phyloP scores from a whole-genome alignment of 2,113 vertebrate species.

The Corythoichthys intestinalis region DNA sequence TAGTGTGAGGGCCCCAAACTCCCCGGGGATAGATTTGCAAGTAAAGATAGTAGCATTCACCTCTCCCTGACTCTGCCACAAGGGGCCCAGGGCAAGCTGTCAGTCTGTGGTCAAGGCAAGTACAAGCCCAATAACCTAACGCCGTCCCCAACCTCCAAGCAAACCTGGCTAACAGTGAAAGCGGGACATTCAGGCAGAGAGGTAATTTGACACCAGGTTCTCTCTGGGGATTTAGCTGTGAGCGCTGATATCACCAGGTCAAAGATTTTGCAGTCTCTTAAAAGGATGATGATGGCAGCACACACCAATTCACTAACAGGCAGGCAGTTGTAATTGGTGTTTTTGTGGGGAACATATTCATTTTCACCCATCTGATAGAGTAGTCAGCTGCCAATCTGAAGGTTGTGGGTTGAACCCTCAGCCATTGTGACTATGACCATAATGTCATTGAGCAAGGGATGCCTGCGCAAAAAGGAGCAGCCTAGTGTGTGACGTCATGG shows the following conservation, averaged over 20 bases:
- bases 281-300: slow-evolving; percentile 1
- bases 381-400: no score
- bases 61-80: slow-evolving; percentile 66
- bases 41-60: slow-evolving; percentile 68
- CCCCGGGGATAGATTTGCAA: slow-evolving; percentile 66
- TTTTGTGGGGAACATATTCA: background rate
- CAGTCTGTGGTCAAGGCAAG: slow-evolving; percentile 60
- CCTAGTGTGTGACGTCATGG: no score
- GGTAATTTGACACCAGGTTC: slow-evolving; percentile 47
- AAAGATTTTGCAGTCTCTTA: slow-evolving; percentile 53
- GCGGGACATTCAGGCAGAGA: slow-evolving; percentile 35
- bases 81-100: slow-evolving; percentile 53
- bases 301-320: slow-evolving; percentile 5
- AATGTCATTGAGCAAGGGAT: no score
- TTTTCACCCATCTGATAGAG: background rate
- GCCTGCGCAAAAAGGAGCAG: no score
- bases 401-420: no score
- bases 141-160: slow-evolving; percentile 19
- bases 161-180: slow-evolving; percentile 21
- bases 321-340: background rate
- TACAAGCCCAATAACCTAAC: slow-evolving; percentile 27
- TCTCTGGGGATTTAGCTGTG: slow-evolving; percentile 40
- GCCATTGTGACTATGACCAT: no score
- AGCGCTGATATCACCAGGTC: slow-evolving; percentile 48
- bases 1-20: slow-evolving; percentile 44